Percentiles rank a stretch among this genome's conserved stretches.
phyloP scores from a whole-genome alignment of 2,797 vertebrate genomes.

The Parauchenoglanis punctatus region DNA sequence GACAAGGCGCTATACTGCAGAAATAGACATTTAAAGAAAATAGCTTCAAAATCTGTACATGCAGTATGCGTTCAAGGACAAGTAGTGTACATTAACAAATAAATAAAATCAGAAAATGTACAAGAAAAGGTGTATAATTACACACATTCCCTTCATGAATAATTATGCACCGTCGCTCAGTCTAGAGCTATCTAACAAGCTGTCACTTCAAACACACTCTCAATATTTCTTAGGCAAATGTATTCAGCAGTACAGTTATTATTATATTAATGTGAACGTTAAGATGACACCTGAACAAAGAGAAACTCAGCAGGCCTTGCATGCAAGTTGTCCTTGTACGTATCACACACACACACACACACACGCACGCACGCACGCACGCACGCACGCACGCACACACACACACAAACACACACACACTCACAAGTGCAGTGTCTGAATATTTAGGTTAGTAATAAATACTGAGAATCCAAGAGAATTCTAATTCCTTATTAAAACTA shows the following conservation, averaged over 20 bases:
- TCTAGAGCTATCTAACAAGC: conserved; percentile 85
- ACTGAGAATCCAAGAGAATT: conserved; percentile 25
- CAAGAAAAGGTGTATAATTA: conserved; percentile 83
- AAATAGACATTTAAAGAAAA: background rate
- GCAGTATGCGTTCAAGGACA: background rate
- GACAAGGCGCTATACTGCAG: background rate
- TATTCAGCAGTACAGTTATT: conserved; percentile 65
- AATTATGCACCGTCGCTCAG: conserved; percentile 82
- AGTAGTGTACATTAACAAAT: conserved; percentile 9
- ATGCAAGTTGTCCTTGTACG: conserved; percentile 37
- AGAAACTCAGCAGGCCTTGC: conserved; percentile 30
- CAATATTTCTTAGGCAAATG: conserved; percentile 84
- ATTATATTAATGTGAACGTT: conserved; percentile 60
- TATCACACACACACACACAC: conserved; percentile 18
- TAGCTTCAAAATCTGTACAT: background rate
- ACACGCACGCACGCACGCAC: background rate
- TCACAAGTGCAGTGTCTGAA: background rate
- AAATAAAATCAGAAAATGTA: conserved; percentile 67
- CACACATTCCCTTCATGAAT: conserved; percentile 86
- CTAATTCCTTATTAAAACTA: conserved; percentile 43
- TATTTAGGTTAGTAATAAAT: conserved; percentile 19
- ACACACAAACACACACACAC: background rate
- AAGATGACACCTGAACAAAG: conserved; percentile 74
- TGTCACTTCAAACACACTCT: conserved; percentile 84
- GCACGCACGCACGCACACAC: background rate